These are phyloP conservation scores for Endotricha flammealis DNA, from an alignment of 2,888 invertebrate species.

Conservation along the genomic window DNA sequence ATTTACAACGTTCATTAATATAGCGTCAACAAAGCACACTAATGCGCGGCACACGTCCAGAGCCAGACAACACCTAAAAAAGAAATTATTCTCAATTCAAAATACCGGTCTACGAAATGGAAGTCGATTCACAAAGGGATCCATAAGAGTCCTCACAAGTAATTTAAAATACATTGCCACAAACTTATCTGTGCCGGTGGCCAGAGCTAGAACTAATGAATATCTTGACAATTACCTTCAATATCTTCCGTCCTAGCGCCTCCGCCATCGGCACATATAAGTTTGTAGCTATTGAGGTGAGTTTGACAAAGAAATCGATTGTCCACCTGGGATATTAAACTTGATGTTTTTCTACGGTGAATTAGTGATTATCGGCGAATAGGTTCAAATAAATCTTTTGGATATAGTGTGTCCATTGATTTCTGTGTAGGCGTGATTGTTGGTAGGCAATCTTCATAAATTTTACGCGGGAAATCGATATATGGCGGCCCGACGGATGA, in stretches of 20 bases:
- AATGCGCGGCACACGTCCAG: slow-evolving; percentile 73
- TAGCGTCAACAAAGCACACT: slow-evolving; percentile 60
- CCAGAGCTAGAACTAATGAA: too few relatives aligned
- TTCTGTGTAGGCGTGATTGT: slow-evolving; percentile 65
- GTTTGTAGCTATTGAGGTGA: too few relatives aligned
- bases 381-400: slow-evolving; percentile 71
- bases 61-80: slow-evolving; percentile 69
- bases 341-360: slow-evolving; percentile 69
- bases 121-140: slow-evolving; percentile 63
- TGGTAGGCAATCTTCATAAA: slow-evolving; percentile 68
- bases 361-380: slow-evolving; percentile 74
- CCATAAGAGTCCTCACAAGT: slow-evolving; percentile 53
- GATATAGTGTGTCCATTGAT: slow-evolving; percentile 59
- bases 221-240: too few relatives aligned
- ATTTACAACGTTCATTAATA: slow-evolving; percentile 63
- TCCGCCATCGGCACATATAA: too few relatives aligned
- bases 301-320: slow-evolving; percentile 66
- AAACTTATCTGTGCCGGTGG: too few relatives aligned
- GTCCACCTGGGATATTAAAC: slow-evolving; percentile 63
- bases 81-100: slow-evolving; percentile 72
- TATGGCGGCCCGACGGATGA: slow-evolving; percentile 31
- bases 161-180: slow-evolving; percentile 74
- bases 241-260: too few relatives aligned
- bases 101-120: slow-evolving; percentile 52
- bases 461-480: slow-evolving; percentile 51